Evolutionary conservation across 1,140 invertebrate genomes (phyloP), one percentile per base, ranked within the genome.

Genomic region (Saccostrea cuccullata): DNA sequence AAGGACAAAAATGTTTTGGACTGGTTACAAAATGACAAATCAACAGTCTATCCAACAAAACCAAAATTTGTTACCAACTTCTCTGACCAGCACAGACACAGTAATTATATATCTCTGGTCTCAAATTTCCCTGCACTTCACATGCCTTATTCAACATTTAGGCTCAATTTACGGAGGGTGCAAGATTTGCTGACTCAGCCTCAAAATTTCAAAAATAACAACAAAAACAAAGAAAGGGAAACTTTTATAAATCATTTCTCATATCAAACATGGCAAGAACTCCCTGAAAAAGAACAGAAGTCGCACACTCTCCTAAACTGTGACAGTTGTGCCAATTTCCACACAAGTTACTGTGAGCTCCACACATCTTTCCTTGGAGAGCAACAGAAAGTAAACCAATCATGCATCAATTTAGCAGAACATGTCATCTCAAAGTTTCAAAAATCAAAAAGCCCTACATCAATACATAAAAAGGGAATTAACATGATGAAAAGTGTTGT

Each of bases 21-120:
- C 17, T 64, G 60, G 60, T 64, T 64, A 64, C 60, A 64, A n/a
- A 64, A n/a, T 64, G 60, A 64, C n/a, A 64, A 64, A 64, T 20
- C 60, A 64, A n/a, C n/a, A n/a, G 60, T 20, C 40, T 64, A n/a
- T 64, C 60, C 60, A n/a, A 20, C 60, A 64, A 64, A 64, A 64
- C 60, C 60, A 64, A 64, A n/a, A 64, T 64, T 20, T 64, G n/a
- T 64, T 64, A 17, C 15, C 60, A 64, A 64, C 60, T n/a, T 64
- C 60, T 64, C 60, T 64, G 60, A 64, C 60, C 60, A 64, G n/a
- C 60, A 64, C 6, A 64, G 60, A 15, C n/a, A 20, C n/a, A 20
- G 5, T 5, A 64, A 64, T 15, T 64, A 64, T 15, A 64, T 64
- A 64, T 64, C 60, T n/a, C 13, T 64, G 60, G 9, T 64, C 5